Percentiles rank a stretch among this genome's conserved stretches.
Evolutionary conservation across 2,888 invertebrate species (phyloP).

Genomic region (Leucoma salicis): DNA sequence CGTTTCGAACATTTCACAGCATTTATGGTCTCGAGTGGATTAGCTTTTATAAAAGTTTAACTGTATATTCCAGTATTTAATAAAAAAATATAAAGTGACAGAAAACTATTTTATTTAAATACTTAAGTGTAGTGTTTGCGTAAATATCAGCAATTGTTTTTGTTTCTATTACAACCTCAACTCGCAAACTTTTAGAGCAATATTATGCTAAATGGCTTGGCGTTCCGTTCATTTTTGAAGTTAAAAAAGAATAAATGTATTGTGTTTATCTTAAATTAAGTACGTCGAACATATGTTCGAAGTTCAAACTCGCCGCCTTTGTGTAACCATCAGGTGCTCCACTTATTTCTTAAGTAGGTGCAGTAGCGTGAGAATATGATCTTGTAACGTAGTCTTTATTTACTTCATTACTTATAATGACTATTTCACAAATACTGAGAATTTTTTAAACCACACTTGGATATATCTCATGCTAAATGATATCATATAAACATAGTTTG

Average conservation of each 20-base stretch:
- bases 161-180: no score
- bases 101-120: no score
- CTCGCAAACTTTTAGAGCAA: no score
- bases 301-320: slow-evolving; percentile 23
- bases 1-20: no score
- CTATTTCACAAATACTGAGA: background rate
- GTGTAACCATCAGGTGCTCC: slow-evolving; percentile 17
- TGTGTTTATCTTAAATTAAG: slow-evolving; percentile 15
- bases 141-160: no score
- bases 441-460: background rate
- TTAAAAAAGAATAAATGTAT: background rate
- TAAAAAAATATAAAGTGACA: no score
- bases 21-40: no score
- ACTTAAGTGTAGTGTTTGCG: no score
- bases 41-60: no score
- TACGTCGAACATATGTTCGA: slow-evolving; percentile 23
- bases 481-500: no score
- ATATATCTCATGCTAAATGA: no score
- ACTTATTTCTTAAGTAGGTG: slow-evolving; percentile 25
- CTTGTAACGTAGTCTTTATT: slow-evolving; percentile 22
- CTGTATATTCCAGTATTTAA: no score
- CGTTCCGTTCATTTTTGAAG: background rate
- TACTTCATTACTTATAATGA: slow-evolving; percentile 6
- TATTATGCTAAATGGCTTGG: background rate
- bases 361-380: slow-evolving; percentile 26